Evolutionary conservation across 2,797 vertebrate genomes (phyloP), one percentile per base, ranked within the genome.

Genomic region (Chloroceryle inda): DNA sequence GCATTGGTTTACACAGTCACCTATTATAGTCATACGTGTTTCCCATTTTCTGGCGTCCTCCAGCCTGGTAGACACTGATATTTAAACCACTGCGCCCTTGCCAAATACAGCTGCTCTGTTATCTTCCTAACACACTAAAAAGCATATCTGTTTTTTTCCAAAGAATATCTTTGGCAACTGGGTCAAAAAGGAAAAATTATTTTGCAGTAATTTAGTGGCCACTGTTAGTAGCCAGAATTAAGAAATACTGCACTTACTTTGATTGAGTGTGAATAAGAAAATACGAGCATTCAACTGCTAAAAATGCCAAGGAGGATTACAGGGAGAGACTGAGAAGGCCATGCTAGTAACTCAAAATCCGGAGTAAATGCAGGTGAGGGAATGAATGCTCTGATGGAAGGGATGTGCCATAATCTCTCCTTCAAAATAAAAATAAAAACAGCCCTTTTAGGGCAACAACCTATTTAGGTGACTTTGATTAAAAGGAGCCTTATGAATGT

Each of bases 41-140:
- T 89, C 68, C 58, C 55, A 44, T 61, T 96, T 90, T 88, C 71
- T 94, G 64, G 83, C 74, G 93, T 74, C 40, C 68, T 77, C 37
- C 87, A 77, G 71, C 85, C 92, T 96, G 87, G 74, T 53, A 69
- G 63, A 88, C 68, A 82, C 33, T 80, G 94, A 94, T 95, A 92
- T 83, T 92, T 85, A 91, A 80, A 85, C 13, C 78, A 91, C 20
- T 24, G 29, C n/a, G 89, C 24, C 38, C 45, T 35, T 76, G 81
- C 75, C 93, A 96, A 96, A 95, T 77, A 89, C 75, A 96, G 89
- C 72, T 85, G 74, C 61, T 84, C 35, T 42, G 50, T 89, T 94
- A 94, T 93, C 94, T 92, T 87, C 64, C 13, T 67, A 92, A 67
- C n/a, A 85, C 52, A 61, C 47, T 67, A 77, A 85, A 96, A 92